Percentiles rank a stretch among this genome's conserved stretches.
Evolutionary conservation across 1,140 invertebrate genomes (phyloP).

Genomic region (Nasonia vitripennis): DNA sequence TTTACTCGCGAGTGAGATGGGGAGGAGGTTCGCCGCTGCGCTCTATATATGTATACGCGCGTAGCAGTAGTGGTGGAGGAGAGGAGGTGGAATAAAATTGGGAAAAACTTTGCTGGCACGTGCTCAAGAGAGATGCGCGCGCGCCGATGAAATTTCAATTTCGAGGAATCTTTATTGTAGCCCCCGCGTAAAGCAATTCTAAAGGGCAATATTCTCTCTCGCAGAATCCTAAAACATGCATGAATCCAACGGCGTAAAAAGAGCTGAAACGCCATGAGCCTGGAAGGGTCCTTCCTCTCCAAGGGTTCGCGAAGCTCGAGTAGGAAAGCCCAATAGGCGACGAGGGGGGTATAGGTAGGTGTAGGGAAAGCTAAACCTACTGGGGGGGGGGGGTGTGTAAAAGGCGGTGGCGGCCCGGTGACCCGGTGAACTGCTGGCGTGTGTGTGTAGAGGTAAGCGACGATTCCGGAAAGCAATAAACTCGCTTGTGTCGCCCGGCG

Average conservation of each 20-base stretch:
- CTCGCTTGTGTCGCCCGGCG: slow-evolving; percentile 22
- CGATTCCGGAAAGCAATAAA: slow-evolving; percentile 54
- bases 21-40: no score
- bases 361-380: background rate
- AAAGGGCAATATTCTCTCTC: no score
- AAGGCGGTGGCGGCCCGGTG: slow-evolving; percentile 44
- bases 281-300: no score
- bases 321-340: slow-evolving; percentile 10
- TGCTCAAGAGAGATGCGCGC: background rate
- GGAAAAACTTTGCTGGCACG: background rate
- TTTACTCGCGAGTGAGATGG: background rate
- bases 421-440: slow-evolving; percentile 47
- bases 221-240: no score
- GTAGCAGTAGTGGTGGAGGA: background rate
- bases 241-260: no score
- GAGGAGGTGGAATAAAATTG: background rate
- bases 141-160: background rate
- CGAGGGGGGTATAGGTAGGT: background rate
- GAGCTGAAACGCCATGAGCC: no score
- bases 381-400: background rate
- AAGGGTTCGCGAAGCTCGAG: background rate
- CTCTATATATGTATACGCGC: background rate
- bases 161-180: background rate
- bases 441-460: background rate
- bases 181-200: no score